Evolutionary conservation across 92 coral and sea anemone species (phyloP).

Genomic region (Scolanthus callimorphus): DNA sequence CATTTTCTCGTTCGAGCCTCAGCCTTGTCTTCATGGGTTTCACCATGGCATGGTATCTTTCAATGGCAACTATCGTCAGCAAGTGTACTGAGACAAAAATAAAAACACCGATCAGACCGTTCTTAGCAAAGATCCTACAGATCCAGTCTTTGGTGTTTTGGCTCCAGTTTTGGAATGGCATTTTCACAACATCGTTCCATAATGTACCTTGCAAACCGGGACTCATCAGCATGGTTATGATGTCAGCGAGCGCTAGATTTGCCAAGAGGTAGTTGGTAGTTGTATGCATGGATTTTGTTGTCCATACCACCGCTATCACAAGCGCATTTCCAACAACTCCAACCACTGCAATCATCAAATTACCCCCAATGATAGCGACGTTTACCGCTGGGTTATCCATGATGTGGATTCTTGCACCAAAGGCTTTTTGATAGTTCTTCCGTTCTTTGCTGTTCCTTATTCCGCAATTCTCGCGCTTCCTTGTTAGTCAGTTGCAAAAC

Average conservation of each 20-base stretch:
- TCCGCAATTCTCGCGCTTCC: no score
- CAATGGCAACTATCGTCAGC: slow-evolving; percentile 45
- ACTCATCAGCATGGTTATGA: slow-evolving; percentile 33
- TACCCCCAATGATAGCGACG: no score
- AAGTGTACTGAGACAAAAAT: slow-evolving; percentile 38
- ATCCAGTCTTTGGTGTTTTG: slow-evolving; percentile 13
- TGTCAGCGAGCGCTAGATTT: slow-evolving; percentile 52
- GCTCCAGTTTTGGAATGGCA: neutral
- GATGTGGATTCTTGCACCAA: no score
- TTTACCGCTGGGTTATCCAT: no score
- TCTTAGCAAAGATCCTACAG: slow-evolving; percentile 38
- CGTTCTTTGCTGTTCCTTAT: no score
- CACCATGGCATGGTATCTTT: slow-evolving; percentile 45
- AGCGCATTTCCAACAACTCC: slow-evolving; percentile 33
- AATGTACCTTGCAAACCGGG: slow-evolving; percentile 11
- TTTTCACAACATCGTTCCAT: neutral
- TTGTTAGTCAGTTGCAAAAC: no score
- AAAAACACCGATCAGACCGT: slow-evolving; percentile 28
- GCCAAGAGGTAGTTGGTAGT: slow-evolving; percentile 55
- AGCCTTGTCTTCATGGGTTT: slow-evolving; percentile 43
- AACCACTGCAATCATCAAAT: slow-evolving; percentile 14
- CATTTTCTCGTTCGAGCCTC: slow-evolving; percentile 25
- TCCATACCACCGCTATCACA: slow-evolving; percentile 24
- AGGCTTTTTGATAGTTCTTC: no score
- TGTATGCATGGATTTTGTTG: slow-evolving; percentile 39